Evolutionary conservation across 2,113 vertebrate species (phyloP).

Genomic region (Tringa solitaria): DNA sequence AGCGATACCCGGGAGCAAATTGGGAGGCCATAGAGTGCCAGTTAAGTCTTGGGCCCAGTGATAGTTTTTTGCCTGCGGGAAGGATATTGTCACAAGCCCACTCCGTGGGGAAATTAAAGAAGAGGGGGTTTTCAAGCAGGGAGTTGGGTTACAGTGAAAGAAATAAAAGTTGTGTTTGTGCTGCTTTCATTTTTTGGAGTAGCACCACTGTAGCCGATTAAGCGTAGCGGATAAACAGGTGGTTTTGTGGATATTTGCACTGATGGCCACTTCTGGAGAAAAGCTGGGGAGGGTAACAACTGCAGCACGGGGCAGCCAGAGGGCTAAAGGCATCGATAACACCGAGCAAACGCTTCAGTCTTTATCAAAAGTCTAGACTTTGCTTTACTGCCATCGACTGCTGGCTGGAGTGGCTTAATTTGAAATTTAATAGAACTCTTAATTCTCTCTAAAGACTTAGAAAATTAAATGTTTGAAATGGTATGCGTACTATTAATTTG

Average conservation of each 20-base stretch:
- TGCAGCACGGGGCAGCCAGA: neutral
- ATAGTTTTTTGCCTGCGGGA: neutral
- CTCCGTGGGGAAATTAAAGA: neutral
- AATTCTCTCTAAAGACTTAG: constrained; percentile 48
- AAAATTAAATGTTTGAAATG: constrained; percentile 44
- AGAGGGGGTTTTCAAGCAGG: neutral
- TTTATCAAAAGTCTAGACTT: neutral
- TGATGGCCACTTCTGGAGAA: neutral
- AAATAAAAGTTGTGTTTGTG: neutral
- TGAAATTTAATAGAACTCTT: constrained; percentile 5
- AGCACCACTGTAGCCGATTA: neutral
- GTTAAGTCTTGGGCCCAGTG: neutral
- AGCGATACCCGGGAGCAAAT: neutral
- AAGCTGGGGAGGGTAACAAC: neutral
- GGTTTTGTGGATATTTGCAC: neutral
- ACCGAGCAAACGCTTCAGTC: neutral
- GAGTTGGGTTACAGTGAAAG: neutral
- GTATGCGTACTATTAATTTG: constrained; percentile 44
- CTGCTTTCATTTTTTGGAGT: neutral
- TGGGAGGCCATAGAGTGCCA: neutral
- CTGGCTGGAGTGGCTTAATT: constrained; percentile 36
- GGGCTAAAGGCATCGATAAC: neutral
- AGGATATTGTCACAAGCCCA: neutral
- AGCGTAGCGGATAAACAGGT: neutral
- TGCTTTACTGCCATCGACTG: neutral